Percentiles rank a stretch among this genome's conserved stretches.
Conservation (phyloP, 2,797 vertebrate genomes). For the Coregonus sp. region DNA sequence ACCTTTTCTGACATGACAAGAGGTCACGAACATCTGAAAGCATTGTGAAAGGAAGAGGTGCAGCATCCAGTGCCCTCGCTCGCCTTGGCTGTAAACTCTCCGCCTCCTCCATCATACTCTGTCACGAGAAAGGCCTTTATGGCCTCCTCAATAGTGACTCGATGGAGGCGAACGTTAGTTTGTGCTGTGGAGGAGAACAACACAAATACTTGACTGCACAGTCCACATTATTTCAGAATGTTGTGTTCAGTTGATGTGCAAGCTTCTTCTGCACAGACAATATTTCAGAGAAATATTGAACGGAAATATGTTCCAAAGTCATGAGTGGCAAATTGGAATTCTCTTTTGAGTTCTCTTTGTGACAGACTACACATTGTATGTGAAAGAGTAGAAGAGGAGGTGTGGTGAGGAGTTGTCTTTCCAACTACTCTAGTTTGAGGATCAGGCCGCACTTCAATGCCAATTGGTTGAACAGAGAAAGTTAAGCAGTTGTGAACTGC, state of each 20-base stretch:
- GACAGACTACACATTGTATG: too few species aligned
- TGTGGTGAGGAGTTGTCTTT: too few species aligned
- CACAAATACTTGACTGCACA: not conserved
- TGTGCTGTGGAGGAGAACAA: not conserved
- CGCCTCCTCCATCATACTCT: not conserved
- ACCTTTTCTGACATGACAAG: not conserved
- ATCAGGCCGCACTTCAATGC: too few species aligned
- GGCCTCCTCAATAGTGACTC: not conserved
- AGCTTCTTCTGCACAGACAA: not conserved
- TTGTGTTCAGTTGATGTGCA: not conserved
- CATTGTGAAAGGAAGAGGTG: not conserved
- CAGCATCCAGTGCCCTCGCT: not conserved
- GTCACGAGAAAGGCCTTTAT: too few species aligned
- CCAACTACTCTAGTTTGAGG: too few species aligned
- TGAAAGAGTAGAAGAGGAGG: too few species aligned
- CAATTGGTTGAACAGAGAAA: too few species aligned
- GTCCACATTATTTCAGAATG: not conserved
- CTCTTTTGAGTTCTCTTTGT: too few species aligned
- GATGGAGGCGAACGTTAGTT: too few species aligned
- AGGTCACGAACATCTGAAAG: not conserved
- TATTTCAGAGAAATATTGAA: not conserved
- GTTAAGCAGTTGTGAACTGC: too few species aligned
- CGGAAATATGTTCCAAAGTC: not conserved
- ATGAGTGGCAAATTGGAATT: not conserved
- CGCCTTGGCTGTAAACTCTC: not conserved